Conservation (phyloP, 1,140 invertebrate genomes). For the Bombyx mori region DNA sequence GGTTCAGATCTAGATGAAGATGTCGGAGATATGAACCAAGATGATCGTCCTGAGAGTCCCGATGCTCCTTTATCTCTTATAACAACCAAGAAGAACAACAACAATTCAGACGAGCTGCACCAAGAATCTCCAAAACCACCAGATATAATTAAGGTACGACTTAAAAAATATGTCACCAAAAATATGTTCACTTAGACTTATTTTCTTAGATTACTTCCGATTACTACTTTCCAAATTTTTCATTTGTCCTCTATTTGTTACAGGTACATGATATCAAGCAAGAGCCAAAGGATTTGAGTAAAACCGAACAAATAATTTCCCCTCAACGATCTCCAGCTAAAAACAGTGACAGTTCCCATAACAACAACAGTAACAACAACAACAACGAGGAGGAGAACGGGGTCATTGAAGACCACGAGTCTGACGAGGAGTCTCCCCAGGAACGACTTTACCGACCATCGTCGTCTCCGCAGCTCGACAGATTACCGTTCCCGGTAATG, state of each 20-base stretch:
- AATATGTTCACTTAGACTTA: not conserved
- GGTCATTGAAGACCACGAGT: constrained; percentile 53
- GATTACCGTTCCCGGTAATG: constrained; percentile 80
- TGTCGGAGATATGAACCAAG: constrained; percentile 67
- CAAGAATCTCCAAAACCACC: constrained; percentile 66
- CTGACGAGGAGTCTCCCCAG: constrained; percentile 58
- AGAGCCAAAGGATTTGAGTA: constrained; percentile 69
- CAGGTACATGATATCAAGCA: constrained; percentile 70
- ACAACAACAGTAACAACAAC: constrained; percentile 62
- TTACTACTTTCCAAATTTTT: no score
- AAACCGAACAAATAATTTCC: constrained; percentile 54
- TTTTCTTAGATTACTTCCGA: no score
- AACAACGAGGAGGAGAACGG: constrained; percentile 71
- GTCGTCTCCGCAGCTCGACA: constrained; percentile 56
- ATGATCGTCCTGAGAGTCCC: constrained; percentile 75
- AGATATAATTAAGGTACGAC: constrained; percentile 64
- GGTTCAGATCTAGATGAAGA: constrained; percentile 77
- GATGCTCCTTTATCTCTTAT: constrained; percentile 79
- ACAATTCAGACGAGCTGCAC: constrained; percentile 50
- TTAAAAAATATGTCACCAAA: no score
- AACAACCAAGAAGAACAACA: constrained; percentile 69
- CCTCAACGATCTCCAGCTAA: constrained; percentile 63
- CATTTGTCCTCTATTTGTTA: constrained; percentile 17
- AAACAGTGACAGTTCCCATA: constrained; percentile 67
- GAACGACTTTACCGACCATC: constrained; percentile 56